phyloP scores from a whole-genome alignment of 2,888 invertebrate species.

The Clostera curtula region DNA sequence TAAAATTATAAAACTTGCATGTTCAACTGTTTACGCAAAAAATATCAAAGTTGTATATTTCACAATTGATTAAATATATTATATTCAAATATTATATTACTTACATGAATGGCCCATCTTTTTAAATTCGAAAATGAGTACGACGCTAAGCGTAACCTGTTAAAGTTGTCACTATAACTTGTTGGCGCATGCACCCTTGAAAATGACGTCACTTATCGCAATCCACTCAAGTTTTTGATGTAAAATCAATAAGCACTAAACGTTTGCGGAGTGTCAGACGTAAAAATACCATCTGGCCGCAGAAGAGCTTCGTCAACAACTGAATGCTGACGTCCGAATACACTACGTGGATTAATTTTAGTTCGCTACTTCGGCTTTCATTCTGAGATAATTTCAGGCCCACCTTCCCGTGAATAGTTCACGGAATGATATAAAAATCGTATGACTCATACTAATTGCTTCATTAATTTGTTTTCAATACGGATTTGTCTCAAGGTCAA shows the following conservation, averaged over 20 bases:
- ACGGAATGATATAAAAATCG: too few relatives aligned
- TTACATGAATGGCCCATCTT: constrained; percentile 59
- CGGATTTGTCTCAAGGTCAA: constrained; percentile 19
- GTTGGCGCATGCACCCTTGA: constrained; percentile 27
- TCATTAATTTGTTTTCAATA: constrained; percentile 14
- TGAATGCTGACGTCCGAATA: constrained; percentile 55
- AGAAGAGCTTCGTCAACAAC: constrained; percentile 60
- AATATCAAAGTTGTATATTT: constrained; percentile 4
- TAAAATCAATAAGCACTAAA: constrained; percentile 53
- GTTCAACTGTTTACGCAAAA: too few relatives aligned
- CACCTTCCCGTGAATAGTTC: constrained; percentile 20
- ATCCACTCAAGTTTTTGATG: constrained; percentile 30
- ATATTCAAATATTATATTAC: constrained; percentile 17
- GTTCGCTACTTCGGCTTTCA: constrained; percentile 40
- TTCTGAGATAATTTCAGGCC: constrained; percentile 21
- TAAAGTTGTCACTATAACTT: constrained; percentile 27
- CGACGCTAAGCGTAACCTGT: constrained; percentile 28
- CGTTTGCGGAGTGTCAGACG: constrained; percentile 33
- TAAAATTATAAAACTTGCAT: too few relatives aligned
- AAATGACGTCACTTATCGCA: constrained; percentile 37
- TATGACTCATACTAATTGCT: constrained; percentile 14
- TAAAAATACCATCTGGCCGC: constrained; percentile 52
- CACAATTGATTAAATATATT: constrained; percentile 5
- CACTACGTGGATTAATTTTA: constrained; percentile 57
- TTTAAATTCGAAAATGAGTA: constrained; percentile 9